These are phyloP conservation scores for Calidris pygmaea DNA, from an alignment of 2,113 vertebrate species.

Conservation along the genomic window DNA sequence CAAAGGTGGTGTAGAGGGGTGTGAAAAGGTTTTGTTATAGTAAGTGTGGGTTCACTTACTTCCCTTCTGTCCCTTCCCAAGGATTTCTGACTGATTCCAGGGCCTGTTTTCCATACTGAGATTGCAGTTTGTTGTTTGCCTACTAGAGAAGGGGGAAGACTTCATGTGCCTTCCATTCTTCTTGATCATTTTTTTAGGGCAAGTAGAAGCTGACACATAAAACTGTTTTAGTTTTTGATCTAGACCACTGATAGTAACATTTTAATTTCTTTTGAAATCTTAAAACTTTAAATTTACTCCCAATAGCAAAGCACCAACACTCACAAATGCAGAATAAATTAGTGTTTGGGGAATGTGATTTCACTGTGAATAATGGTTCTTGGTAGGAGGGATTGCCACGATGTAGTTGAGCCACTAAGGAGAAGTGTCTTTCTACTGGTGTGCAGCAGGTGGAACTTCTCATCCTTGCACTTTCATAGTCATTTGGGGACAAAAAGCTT, in stretches of 20 bases:
- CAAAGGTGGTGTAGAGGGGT: neutral
- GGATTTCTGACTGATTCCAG: neutral
- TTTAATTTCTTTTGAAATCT: neutral
- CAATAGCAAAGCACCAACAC: neutral
- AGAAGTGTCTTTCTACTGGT: neutral
- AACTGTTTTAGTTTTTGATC: neutral
- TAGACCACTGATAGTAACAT: neutral
- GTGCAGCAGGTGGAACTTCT: neutral
- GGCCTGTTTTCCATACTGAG: neutral
- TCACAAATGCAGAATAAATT: neutral
- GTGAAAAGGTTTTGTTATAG: neutral
- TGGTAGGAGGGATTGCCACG: neutral
- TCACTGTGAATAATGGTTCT: neutral
- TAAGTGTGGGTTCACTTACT: neutral
- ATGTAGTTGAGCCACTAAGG: neutral
- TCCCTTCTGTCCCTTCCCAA: neutral
- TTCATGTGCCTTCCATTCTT: neutral
- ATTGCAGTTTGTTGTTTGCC: neutral
- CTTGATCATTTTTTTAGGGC: neutral
- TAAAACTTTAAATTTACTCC: neutral
- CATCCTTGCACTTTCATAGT: neutral
- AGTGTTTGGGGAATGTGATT: neutral
- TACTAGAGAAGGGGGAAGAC: neutral
- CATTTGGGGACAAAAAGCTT: neutral
- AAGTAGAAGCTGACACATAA: neutral